A percentile compares a stretch with the other conserved stretches of the same genome.
Conservation (phyloP, 2,113 vertebrate species). For the Proterorhinus semilunaris region DNA sequence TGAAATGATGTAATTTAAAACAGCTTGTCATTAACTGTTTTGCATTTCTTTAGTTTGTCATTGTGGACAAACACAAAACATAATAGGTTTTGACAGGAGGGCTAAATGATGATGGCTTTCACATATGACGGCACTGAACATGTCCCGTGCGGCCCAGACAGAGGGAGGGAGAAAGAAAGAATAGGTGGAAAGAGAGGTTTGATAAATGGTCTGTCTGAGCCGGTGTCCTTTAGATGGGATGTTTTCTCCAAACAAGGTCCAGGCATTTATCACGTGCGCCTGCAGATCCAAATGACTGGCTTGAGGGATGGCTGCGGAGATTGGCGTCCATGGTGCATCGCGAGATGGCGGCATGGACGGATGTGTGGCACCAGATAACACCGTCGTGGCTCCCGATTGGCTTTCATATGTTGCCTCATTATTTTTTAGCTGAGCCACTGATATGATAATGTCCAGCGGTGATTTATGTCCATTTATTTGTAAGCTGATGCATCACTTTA, state of each 20-base stretch:
- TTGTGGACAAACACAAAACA: background rate
- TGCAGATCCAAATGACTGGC: constrained; percentile 54
- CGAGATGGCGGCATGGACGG: constrained; percentile 19
- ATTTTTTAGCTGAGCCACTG: constrained; percentile 8
- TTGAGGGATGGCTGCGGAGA: constrained; percentile 56
- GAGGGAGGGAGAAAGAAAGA: constrained; percentile 21
- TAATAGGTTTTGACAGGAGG: constrained; percentile 44
- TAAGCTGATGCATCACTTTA: background rate
- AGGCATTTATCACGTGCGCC: constrained; percentile 69
- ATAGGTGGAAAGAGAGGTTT: constrained; percentile 1
- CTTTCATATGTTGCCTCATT: constrained; percentile 1
- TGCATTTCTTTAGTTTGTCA: background rate
- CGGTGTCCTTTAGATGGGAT: constrained; percentile 63
- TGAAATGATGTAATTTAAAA: too few species aligned
- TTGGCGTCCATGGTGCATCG: constrained; percentile 48
- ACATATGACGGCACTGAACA: constrained; percentile 35
- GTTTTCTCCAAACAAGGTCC: constrained; percentile 73
- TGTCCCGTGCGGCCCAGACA: background rate
- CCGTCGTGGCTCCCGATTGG: background rate
- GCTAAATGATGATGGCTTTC: constrained; percentile 54
- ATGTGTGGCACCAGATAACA: constrained; percentile 12
- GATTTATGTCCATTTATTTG: constrained; percentile 14
- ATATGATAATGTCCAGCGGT: constrained; percentile 1
- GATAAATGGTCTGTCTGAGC: background rate
- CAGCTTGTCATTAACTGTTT: background rate